These are phyloP conservation scores for Drosophila fuyamai DNA, from an alignment of 1,140 invertebrate species.

Conservation along the genomic window DNA sequence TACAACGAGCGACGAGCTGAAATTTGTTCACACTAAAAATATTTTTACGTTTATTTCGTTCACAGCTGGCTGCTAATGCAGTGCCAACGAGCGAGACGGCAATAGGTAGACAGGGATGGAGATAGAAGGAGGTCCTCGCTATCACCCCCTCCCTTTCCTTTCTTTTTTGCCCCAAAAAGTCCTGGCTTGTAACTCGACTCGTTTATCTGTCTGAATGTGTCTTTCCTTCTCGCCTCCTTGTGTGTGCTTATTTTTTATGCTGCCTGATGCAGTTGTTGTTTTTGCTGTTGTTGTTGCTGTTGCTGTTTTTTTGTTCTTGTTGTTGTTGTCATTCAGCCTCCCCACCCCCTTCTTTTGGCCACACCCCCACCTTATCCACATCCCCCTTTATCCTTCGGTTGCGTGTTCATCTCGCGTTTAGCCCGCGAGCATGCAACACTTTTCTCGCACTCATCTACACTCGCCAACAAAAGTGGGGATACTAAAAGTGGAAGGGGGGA, in stretches of 20 bases:
- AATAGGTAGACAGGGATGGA: conserved; percentile 8
- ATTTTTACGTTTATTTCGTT: conserved; percentile 81
- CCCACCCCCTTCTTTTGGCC: not conserved
- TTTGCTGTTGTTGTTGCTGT: not conserved
- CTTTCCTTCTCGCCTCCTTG: conserved; percentile 4
- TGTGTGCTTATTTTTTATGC: conserved; percentile 39
- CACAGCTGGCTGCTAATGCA: conserved; percentile 79
- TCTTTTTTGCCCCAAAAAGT: conserved; percentile 11
- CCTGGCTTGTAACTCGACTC: conserved; percentile 66
- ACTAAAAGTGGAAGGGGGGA: not conserved
- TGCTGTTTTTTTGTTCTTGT: conserved; percentile 17
- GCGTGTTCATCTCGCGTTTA: conserved; percentile 59
- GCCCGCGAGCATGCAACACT: conserved; percentile 68
- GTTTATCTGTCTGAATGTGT: conserved; percentile 76
- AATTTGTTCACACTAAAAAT: conserved; percentile 78
- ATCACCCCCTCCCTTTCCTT: too few relatives aligned
- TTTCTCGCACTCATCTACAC: conserved; percentile 48
- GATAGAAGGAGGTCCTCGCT: conserved; percentile 8
- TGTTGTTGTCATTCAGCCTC: conserved; percentile 27
- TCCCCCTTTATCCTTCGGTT: conserved; percentile 38
- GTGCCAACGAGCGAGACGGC: conserved; percentile 55
- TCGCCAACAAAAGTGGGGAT: conserved; percentile 49
- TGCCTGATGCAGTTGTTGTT: conserved; percentile 52
- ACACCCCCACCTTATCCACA: conserved; percentile 12
- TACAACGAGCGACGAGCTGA: conserved; percentile 35